These are phyloP conservation scores for Cydia strobilella DNA, from an alignment of 1,140 invertebrate genomes.

Conservation along the genomic window DNA sequence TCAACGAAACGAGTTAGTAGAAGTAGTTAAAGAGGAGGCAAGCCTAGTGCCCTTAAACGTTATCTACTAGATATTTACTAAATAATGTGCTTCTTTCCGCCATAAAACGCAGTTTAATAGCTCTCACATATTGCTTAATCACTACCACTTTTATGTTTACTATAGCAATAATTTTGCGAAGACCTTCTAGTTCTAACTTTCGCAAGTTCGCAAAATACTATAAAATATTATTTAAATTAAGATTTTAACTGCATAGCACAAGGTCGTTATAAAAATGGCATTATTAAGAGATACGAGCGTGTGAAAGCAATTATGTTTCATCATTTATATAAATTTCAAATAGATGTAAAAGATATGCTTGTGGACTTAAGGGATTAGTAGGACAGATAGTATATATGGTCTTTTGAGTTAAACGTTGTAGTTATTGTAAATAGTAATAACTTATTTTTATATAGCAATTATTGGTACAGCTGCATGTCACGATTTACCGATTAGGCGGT, in stretches of 20 bases:
- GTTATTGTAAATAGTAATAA: background rate
- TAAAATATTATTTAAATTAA: background rate
- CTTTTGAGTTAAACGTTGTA: background rate
- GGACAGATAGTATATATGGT: too few species aligned
- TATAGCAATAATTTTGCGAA: constrained; percentile 3
- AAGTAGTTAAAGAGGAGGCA: too few species aligned
- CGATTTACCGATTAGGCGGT: constrained; percentile 43
- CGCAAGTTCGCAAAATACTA: constrained; percentile 4
- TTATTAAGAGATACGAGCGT: background rate
- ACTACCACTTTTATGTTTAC: constrained; percentile 13
- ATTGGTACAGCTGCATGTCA: constrained; percentile 35
- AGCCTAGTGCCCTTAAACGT: background rate
- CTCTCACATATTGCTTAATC: background rate
- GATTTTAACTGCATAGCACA: background rate
- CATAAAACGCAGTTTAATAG: background rate
- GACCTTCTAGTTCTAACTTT: background rate
- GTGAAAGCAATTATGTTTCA: background rate
- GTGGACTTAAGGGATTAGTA: too few species aligned
- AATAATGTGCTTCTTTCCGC: background rate
- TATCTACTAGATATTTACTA: background rate
- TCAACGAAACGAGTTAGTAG: too few species aligned
- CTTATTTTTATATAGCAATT: constrained; percentile 40
- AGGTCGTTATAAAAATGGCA: background rate
- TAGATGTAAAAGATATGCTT: background rate
- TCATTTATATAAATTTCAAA: background rate